Evolutionary conservation across 2,113 vertebrate species (phyloP).

Genomic region (Gracilinanus agilis): DNA sequence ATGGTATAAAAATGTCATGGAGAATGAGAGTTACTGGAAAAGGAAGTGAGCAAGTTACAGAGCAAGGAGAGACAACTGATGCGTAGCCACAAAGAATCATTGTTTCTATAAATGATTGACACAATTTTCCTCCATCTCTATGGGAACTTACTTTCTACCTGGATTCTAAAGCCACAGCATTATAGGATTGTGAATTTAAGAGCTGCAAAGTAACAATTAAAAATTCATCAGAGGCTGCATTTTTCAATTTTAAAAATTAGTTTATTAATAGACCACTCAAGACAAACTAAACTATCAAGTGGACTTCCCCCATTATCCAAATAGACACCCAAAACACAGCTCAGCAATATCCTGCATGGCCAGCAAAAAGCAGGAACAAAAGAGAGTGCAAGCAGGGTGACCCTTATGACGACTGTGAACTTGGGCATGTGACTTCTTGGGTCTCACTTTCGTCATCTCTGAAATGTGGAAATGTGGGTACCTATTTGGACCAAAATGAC

Average conservation of each 20-base stretch:
- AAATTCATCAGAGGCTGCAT: no score
- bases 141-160: neutral
- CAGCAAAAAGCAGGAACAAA: no score
- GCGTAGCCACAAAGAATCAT: neutral
- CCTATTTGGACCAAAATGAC: neutral
- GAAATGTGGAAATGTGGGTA: neutral
- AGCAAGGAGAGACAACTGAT: neutral
- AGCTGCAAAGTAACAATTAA: neutral
- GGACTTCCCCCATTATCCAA: no score
- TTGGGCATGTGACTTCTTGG: neutral
- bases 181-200: neutral
- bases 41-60: neutral
- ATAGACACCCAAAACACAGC: no score
- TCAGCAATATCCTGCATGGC: no score
- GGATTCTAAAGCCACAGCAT: no score
- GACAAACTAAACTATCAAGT: no score
- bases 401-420: neutral
- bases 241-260: no score
- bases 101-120: neutral
- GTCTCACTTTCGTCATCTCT: neutral
- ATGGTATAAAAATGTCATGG: neutral
- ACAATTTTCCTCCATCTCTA: neutral
- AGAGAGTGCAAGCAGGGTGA: neutral
- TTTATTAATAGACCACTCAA: no score
- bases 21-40: neutral